Evolutionary conservation across 2,888 invertebrate genomes (phyloP).

Genomic region (Nasonia oneida): DNA sequence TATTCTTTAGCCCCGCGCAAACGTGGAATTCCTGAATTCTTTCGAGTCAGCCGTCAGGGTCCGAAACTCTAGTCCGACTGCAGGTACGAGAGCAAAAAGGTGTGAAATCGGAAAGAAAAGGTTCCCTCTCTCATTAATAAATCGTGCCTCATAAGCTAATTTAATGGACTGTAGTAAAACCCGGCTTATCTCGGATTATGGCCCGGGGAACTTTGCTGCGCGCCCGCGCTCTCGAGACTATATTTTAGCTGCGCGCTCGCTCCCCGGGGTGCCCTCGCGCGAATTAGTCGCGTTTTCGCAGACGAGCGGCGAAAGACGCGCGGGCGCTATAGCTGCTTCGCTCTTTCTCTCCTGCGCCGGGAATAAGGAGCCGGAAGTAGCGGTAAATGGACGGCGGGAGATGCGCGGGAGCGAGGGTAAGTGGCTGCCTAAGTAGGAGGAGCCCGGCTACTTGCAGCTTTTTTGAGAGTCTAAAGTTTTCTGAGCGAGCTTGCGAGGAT

Average conservation of each 20-base stretch:
- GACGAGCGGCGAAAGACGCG: slow-evolving; percentile 20
- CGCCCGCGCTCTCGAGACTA: slow-evolving; percentile 1
- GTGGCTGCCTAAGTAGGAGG: slow-evolving; percentile 10
- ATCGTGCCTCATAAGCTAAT: slow-evolving; percentile 59
- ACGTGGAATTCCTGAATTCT: neutral
- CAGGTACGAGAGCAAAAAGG: neutral
- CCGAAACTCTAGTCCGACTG: neutral
- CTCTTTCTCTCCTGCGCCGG: neutral
- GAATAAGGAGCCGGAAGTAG: slow-evolving; percentile 5
- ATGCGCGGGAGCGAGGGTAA: neutral
- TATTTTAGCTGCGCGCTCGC: slow-evolving; percentile 12
- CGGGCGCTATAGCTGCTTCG: neutral
- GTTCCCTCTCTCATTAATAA: slow-evolving; percentile 55
- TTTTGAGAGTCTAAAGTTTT: neutral
- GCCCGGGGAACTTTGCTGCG: slow-evolving; percentile 38
- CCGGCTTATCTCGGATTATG: slow-evolving; percentile 60
- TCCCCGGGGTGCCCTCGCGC: slow-evolving; percentile 34
- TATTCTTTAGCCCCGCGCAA: neutral
- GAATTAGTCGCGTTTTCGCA: slow-evolving; percentile 48
- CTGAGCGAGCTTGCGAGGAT: neutral
- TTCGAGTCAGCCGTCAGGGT: neutral
- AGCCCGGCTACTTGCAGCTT: neutral
- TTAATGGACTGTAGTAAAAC: slow-evolving; percentile 59
- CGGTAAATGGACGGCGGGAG: slow-evolving; percentile 37
- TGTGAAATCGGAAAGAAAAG: slow-evolving; percentile 24